Percentiles rank a stretch among this genome's conserved stretches.
These are phyloP conservation scores for Lamprotornis superbus DNA, from an alignment of 2,113 vertebrate species.

Conservation along the genomic window DNA sequence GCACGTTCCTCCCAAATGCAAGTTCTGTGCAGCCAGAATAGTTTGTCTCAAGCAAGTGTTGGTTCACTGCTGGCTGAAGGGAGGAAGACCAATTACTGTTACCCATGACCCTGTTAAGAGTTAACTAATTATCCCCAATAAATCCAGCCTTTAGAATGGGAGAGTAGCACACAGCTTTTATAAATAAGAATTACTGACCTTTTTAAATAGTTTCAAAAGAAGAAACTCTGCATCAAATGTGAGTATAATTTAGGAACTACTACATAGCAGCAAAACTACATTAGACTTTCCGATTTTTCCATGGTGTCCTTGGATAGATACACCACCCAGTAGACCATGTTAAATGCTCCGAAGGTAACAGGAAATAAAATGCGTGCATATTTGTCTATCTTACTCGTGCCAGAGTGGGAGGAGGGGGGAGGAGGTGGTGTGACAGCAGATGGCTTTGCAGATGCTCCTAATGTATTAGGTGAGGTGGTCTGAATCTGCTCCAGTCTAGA, in stretches of 20 bases:
- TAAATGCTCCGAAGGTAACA: constrained; percentile 96
- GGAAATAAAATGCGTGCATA: constrained; percentile 98
- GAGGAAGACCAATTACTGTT: constrained; percentile 51
- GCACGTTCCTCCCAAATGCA: constrained; percentile 14
- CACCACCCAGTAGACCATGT: constrained; percentile 99
- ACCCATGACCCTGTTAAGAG: constrained; percentile 34
- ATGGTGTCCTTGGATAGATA: constrained; percentile 98
- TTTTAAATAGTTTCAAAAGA: constrained; percentile 78
- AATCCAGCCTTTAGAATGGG: constrained; percentile 67
- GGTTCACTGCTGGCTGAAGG: constrained; percentile 39
- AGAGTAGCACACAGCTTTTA: constrained; percentile 72
- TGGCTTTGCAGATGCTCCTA: constrained; percentile 77
- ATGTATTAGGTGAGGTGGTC: constrained; percentile 77
- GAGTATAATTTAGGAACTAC: constrained; percentile 69
- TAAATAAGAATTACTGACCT: constrained; percentile 72
- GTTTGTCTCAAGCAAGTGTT: constrained; percentile 8
- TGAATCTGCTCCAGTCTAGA: constrained; percentile 89
- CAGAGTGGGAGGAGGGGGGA: constrained; percentile 77
- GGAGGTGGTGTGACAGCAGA: constrained; percentile 66
- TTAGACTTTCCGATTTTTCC: constrained; percentile 85
- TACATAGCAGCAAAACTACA: constrained; percentile 75
- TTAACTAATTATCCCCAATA: constrained; percentile 59
- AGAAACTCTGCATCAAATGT: constrained; percentile 74
- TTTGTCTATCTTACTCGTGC: constrained; percentile 99
- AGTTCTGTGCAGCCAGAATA: neutral